Evolutionary conservation across 23 tunicate species (phyloP), one percentile per base, ranked within the genome.

Genomic region (Oikopleura albicans): DNA sequence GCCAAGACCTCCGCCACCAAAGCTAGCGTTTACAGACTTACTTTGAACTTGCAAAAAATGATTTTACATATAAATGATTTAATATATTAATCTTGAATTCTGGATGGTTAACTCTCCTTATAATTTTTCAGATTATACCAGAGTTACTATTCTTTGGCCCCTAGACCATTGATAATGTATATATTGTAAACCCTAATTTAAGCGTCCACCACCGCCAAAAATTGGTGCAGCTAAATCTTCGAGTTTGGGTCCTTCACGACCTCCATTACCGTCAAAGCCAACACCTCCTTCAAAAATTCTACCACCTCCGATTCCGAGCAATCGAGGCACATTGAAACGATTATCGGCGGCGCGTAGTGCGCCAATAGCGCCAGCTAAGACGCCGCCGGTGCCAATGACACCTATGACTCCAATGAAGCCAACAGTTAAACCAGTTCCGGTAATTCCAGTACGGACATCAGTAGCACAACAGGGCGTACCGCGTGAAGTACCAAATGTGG

Each of bases 181-280:
- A 49, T 49, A 12, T 49, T 22, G 63, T 12, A 12, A 12, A 49
- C 63, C 63, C 12, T 22, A 12, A 49, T 22, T 22, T 8, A 49
- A 71, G 35, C 79, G 79, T 22, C 79, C 79, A 12, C 79, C 79
- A 22, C 79, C 79, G 79, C 79, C 79, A 16, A 71, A 71, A 71
- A 4, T 71, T 71, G 79, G 79, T 71, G 36, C 2, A 29, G 4
- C 79, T 22, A n/a, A n/a, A n/a, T n/a, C n/a, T n/a, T n/a, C n/a
- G n/a, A n/a, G n/a, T n/a, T n/a, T n/a, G n/a, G n/a, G n/a, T n/a
- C n/a, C n/a, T n/a, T n/a, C n/a, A n/a, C n/a, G n/a, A n/a, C n/a
- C n/a, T n/a, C 37, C 34, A 31, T 34, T 16, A 22, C 79, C 79
- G 2, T 71, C 79, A 37, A 34, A 37, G 37, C 79, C 79, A 71